phyloP scores from a whole-genome alignment of 2,113 vertebrate species.

The Dendropsophus ebraccatus region DNA sequence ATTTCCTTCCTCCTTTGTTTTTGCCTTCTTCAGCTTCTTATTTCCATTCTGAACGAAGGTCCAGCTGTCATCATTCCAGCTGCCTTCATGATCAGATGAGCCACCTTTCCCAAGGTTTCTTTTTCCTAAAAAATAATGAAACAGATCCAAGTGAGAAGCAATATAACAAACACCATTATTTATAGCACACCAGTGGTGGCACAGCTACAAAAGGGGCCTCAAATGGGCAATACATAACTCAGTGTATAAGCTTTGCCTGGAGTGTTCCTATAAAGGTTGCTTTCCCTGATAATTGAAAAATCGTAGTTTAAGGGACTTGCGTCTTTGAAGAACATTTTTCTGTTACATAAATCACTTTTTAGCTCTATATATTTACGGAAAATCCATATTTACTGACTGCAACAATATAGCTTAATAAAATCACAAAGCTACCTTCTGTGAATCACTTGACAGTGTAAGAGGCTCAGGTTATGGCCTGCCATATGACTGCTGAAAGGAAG shows the following conservation, averaged over 20 bases:
- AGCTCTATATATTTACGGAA: not conserved
- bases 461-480: no score
- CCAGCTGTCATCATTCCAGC: conserved; percentile 95
- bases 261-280: no score
- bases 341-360: no score
- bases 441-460: no score
- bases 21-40: conserved; percentile 94
- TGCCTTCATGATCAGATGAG: conserved; percentile 89
- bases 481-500: not conserved
- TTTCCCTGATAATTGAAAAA: no score
- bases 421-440: no score
- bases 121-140: conserved; percentile 78
- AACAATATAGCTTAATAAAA: not conserved
- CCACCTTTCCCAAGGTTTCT: conserved; percentile 90
- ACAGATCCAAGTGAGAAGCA: not conserved
- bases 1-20: conserved; percentile 90
- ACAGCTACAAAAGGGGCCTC: no score
- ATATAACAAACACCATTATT: not conserved
- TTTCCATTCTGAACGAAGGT: conserved; percentile 80
- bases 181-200: no score
- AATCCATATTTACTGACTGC: not conserved
- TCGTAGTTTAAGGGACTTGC: no score
- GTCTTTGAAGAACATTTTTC: no score
- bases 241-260: no score
- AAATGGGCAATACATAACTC: not conserved